Evolutionary conservation across 2,113 vertebrate species (phyloP).

Genomic region (Phrynosoma blainvillii): DNA sequence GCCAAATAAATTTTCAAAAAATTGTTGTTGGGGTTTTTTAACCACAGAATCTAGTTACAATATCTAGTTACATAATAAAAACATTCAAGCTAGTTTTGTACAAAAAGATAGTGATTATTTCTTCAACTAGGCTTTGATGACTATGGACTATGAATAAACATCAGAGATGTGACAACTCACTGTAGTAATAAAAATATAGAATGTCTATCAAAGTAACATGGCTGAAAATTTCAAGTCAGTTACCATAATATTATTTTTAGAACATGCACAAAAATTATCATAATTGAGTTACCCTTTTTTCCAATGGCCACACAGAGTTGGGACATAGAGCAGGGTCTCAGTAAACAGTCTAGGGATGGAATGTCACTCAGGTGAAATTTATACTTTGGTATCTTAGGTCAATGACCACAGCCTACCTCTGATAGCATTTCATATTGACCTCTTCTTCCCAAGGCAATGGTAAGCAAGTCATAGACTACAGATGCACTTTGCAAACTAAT

Average conservation of each 20-base stretch:
- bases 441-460: constrained; percentile 94
- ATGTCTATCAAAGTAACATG: not conserved
- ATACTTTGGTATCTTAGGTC: not conserved
- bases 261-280: not conserved
- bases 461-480: constrained; percentile 95
- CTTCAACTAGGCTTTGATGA: not conserved
- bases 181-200: not conserved
- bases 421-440: constrained; percentile 99
- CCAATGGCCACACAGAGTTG: not conserved
- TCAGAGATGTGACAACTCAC: not conserved
- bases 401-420: constrained; percentile 79
- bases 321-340: no score
- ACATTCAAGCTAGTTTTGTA: not conserved
- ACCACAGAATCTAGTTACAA: not conserved
- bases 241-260: not conserved
- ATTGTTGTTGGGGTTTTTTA: not conserved
- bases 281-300: not conserved
- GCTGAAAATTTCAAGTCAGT: not conserved
- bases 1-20: no score
- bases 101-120: not conserved
- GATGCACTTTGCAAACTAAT: constrained; percentile 98
- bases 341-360: not conserved
- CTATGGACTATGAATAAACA: constrained; percentile 2
- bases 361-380: not conserved
- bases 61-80: not conserved